A percentile compares a stretch with the other conserved stretches of the same genome.
phyloP scores from a whole-genome alignment of 2,888 invertebrate genomes.

The Phortica okadai region DNA sequence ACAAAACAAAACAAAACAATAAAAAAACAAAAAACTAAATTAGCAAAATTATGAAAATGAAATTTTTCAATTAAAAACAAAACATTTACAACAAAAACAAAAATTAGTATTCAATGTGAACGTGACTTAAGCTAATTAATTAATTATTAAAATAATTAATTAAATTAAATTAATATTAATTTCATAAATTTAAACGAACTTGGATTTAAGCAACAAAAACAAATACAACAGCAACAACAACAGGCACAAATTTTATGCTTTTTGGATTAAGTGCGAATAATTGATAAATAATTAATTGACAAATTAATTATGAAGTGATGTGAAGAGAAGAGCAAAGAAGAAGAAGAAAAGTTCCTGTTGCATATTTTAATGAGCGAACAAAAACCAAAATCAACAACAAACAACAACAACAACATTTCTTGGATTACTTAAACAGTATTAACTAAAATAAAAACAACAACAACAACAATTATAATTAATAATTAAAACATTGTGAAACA shows the following conservation, averaged over 20 bases:
- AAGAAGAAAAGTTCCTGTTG: constrained; percentile 32
- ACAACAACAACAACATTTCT: constrained; percentile 12
- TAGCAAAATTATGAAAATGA: background rate
- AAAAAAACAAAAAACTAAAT: background rate
- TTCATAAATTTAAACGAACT: background rate
- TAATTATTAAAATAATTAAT: constrained; percentile 5
- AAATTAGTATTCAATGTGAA: constrained; percentile 6
- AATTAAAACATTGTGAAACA: background rate
- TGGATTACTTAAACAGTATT: constrained; percentile 37
- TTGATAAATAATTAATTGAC: background rate
- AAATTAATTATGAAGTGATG: background rate
- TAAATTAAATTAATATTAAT: background rate
- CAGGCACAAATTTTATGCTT: constrained; percentile 5
- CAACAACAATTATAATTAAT: constrained; percentile 5
- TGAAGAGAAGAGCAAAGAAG: background rate
- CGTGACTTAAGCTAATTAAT: background rate
- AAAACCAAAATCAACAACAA: constrained; percentile 11
- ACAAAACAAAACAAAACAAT: constrained; percentile 1
- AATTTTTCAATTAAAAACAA: background rate
- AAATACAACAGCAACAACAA: background rate
- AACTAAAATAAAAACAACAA: constrained; percentile 27
- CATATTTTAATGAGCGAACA: constrained; percentile 7
- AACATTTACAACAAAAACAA: background rate
- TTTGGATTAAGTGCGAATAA: background rate
- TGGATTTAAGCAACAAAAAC: background rate